These are phyloP conservation scores for Campopleginae sp. DNA, from an alignment of 2,888 invertebrate genomes.

Conservation along the genomic window DNA sequence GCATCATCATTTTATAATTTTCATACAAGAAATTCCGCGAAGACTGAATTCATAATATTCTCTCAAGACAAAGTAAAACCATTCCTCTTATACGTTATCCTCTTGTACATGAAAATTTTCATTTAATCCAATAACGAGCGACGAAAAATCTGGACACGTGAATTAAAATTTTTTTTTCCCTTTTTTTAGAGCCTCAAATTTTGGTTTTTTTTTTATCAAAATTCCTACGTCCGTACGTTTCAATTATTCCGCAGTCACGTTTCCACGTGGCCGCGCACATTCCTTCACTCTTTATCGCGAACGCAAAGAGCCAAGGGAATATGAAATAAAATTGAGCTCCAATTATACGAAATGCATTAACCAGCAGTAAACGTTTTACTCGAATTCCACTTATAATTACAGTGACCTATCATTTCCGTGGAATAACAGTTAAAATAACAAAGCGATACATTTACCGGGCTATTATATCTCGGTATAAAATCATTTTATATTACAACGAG, in stretches of 20 bases:
- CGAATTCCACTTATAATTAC: slow-evolving; percentile 38
- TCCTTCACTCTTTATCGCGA: slow-evolving; percentile 7
- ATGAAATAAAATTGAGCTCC: slow-evolving; percentile 22
- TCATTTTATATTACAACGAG: slow-evolving; percentile 8
- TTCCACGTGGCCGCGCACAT: slow-evolving; percentile 3
- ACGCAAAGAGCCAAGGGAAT: background rate
- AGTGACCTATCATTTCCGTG: slow-evolving; percentile 20
- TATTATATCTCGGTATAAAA: slow-evolving; percentile 29
- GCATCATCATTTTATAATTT: slow-evolving; percentile 60
- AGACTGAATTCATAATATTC: slow-evolving; percentile 59
- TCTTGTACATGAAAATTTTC: background rate
- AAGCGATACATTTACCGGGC: slow-evolving; percentile 41
- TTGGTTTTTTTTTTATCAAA: background rate
- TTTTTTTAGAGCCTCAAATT: background rate
- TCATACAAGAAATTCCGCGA: slow-evolving; percentile 64
- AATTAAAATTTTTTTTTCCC: background rate
- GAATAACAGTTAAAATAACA: slow-evolving; percentile 45
- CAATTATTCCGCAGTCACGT: background rate
- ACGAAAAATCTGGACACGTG: background rate
- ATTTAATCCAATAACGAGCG: background rate
- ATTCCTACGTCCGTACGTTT: background rate
- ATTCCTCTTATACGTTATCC: background rate
- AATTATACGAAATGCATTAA: slow-evolving; percentile 34
- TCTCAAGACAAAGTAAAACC: slow-evolving; percentile 34
- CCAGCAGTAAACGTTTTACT: slow-evolving; percentile 33